Conservation (phyloP, 2,797 vertebrate genomes). For the Acestrorhynchus altus region DNA sequence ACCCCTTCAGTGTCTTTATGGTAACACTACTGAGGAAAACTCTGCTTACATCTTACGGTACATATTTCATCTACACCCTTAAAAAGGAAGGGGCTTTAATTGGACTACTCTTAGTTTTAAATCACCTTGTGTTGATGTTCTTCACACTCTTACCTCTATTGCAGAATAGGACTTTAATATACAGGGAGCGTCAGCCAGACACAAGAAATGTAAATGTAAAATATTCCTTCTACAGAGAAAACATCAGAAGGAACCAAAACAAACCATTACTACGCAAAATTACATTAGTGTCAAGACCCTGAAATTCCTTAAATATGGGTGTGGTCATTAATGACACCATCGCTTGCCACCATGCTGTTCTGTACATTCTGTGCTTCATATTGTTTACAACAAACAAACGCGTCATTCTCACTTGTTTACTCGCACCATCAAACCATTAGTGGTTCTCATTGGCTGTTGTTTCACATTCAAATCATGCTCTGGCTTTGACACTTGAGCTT, state of each 20-base stretch:
- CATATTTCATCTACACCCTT: too few species aligned
- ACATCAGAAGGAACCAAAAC: neutral
- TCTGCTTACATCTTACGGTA: too few species aligned
- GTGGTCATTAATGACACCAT: neutral
- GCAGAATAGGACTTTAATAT: too few species aligned
- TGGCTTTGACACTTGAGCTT: conserved; percentile 40
- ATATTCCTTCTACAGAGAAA: neutral
- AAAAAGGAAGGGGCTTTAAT: too few species aligned
- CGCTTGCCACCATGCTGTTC: neutral
- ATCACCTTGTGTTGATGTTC: too few species aligned
- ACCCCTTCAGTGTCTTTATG: neutral
- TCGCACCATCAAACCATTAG: conserved; percentile 44
- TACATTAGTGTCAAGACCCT: too few species aligned
- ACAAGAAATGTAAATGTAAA: neutral
- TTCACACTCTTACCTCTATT: too few species aligned
- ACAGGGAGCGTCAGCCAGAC: too few species aligned
- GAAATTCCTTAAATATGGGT: neutral
- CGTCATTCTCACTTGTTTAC: conserved; percentile 33
- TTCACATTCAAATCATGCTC: conserved; percentile 63
- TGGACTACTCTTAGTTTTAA: too few species aligned
- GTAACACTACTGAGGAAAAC: neutral
- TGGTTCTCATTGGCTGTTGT: conserved; percentile 22
- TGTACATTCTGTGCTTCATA: neutral
- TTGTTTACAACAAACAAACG: conserved; percentile 1
- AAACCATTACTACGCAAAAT: neutral